phyloP scores from a whole-genome alignment of 1,140 invertebrate genomes.

The Globodera rostochiensis region DNA sequence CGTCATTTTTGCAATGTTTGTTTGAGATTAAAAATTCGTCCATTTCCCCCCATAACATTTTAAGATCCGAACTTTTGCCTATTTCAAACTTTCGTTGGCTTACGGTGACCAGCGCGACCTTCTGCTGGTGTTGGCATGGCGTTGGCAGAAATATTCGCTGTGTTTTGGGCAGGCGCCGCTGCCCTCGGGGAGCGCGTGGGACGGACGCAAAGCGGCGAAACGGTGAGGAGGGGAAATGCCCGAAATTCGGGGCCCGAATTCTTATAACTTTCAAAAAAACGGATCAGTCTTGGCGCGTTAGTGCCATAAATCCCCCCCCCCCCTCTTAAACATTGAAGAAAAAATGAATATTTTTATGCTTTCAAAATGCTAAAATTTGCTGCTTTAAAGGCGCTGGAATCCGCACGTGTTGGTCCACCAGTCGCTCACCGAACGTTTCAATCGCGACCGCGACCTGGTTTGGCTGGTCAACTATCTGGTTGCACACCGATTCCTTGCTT shows the following conservation, averaged over 20 bases:
- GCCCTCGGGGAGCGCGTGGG: not conserved
- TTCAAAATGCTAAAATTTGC: not conserved
- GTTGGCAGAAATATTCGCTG: conserved; percentile 16
- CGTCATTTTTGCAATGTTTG: conserved; percentile 31
- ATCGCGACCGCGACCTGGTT: conserved; percentile 30
- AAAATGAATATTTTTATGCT: no score
- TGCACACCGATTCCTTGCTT: no score
- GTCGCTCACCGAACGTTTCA: conserved; percentile 31
- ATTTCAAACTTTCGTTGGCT: conserved; percentile 43
- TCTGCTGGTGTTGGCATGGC: conserved; percentile 38
- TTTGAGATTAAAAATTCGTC: conserved; percentile 14
- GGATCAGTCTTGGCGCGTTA: not conserved
- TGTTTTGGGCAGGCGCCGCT: conserved; percentile 23
- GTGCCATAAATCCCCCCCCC: not conserved
- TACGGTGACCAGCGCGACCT: conserved; percentile 37
- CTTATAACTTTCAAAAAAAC: not conserved
- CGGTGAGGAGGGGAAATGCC: not conserved
- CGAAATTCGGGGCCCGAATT: conserved; percentile 7
- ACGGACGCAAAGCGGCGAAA: not conserved
- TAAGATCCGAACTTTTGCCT: conserved; percentile 36
- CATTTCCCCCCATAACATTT: conserved; percentile 22
- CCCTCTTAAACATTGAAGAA: not conserved
- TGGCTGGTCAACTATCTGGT: conserved; percentile 39
- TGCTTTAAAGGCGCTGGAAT: conserved; percentile 35
- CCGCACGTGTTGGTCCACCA: conserved; percentile 35